Evolutionary conservation across 1,140 invertebrate genomes (phyloP).

Genomic region (Heterodera carotae): DNA sequence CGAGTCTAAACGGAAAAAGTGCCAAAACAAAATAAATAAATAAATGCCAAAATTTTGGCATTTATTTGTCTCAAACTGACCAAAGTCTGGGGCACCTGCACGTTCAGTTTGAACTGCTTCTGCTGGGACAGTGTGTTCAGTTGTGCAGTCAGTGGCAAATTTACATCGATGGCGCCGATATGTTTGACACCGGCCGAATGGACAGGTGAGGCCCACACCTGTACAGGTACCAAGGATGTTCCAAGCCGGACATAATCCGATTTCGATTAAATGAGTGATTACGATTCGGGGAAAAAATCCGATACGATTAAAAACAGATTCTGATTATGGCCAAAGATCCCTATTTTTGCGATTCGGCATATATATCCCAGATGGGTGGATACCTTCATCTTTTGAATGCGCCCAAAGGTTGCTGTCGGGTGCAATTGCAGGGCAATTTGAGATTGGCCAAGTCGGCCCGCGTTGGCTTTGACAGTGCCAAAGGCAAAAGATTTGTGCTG

Average conservation of each 20-base stretch:
- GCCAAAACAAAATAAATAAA: background rate
- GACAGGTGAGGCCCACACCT: slow-evolving; percentile 6
- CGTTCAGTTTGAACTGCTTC: background rate
- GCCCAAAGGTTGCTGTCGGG: background rate
- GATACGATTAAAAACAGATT: background rate
- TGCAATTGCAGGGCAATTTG: background rate
- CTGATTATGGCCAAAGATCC: too few species aligned
- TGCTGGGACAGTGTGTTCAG: slow-evolving; percentile 11
- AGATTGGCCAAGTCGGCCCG: background rate
- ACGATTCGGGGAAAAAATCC: too few species aligned
- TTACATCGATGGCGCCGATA: background rate
- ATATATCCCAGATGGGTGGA: background rate
- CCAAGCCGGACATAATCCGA: too few species aligned
- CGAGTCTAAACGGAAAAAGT: background rate
- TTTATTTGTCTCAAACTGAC: background rate
- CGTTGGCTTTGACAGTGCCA: background rate
- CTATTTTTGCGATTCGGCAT: too few species aligned
- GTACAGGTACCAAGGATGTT: background rate
- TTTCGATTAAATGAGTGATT: too few species aligned
- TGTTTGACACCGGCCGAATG: slow-evolving; percentile 2
- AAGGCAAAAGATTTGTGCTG: background rate
- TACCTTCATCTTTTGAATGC: slow-evolving; percentile 12
- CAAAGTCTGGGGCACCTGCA: background rate
- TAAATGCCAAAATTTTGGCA: background rate
- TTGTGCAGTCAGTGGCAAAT: background rate